phyloP scores from a whole-genome alignment of 2,888 invertebrate genomes.

The Parnassius mnemosyne region DNA sequence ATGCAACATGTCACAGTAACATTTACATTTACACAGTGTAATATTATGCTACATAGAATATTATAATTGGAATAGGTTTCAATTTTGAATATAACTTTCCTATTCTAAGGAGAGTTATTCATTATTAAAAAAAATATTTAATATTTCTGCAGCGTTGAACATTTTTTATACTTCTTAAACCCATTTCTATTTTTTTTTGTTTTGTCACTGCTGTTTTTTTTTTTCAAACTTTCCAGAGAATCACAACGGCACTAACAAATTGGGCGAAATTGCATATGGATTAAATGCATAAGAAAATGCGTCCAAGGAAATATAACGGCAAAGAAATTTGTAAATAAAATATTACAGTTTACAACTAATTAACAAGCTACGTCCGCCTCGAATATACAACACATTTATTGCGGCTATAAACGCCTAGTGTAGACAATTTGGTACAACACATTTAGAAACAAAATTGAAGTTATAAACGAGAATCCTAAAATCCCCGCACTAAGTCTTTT shows the following conservation, averaged over 20 bases:
- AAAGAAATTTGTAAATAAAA: slow-evolving; percentile 26
- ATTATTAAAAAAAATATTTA: no score
- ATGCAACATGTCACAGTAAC: background rate
- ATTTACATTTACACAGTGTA: background rate
- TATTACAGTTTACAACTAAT: slow-evolving; percentile 60
- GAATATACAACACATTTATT: slow-evolving; percentile 19
- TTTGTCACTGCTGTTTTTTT: background rate
- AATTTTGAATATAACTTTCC: background rate
- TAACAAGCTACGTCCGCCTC: slow-evolving; percentile 45
- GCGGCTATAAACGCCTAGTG: background rate
- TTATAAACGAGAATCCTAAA: no score
- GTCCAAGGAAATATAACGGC: slow-evolving; percentile 31
- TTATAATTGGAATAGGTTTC: background rate
- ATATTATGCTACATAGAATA: background rate
- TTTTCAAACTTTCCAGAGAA: slow-evolving; percentile 14
- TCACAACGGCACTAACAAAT: background rate
- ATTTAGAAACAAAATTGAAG: background rate
- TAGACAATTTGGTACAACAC: background rate
- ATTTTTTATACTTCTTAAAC: no score
- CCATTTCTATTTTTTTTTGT: no score
- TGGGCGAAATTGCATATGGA: slow-evolving; percentile 17
- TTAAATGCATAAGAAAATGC: slow-evolving; percentile 66
- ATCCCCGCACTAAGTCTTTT: no score
- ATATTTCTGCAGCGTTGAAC: no score
- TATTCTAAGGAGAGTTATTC: no score